phyloP scores from a whole-genome alignment of 2,113 vertebrate species.

The Macheiramphus alcinus region DNA sequence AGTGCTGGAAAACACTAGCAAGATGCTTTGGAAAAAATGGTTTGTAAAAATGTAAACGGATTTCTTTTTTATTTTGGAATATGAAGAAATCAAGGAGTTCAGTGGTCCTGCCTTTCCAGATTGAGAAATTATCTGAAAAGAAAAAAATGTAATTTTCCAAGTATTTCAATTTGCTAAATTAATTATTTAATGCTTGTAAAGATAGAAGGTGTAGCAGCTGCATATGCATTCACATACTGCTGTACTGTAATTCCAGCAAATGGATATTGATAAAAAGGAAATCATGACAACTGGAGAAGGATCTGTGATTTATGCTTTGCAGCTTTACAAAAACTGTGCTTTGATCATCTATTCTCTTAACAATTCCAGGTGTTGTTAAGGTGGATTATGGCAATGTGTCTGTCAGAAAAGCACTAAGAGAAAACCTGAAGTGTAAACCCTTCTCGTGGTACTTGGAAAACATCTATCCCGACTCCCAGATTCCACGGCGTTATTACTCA shows the following conservation, averaged over 20 bases:
- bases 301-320: neutral
- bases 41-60: neutral
- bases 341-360: neutral
- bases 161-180: neutral
- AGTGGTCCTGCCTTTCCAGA: neutral
- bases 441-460: slow-evolving; percentile 99
- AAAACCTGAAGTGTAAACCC: slow-evolving; percentile 87
- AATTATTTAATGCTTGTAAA: neutral
- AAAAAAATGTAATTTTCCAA: neutral
- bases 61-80: neutral
- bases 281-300: neutral
- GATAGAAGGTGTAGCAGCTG: neutral
- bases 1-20: neutral
- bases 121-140: neutral
- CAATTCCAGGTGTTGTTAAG: slow-evolving; percentile 87
- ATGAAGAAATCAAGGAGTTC: neutral
- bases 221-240: neutral
- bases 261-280: neutral
- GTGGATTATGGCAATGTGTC: slow-evolving; percentile 96
- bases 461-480: slow-evolving; percentile 96
- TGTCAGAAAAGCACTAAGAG: slow-evolving; percentile 84
- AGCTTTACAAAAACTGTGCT: neutral
- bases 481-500: slow-evolving; percentile 94
- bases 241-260: neutral
- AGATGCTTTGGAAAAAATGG: neutral